Percentiles rank a stretch among this genome's conserved stretches.
Evolutionary conservation across 2,888 invertebrate genomes (phyloP).

Genomic region (Troglohyphantes excavatus): DNA sequence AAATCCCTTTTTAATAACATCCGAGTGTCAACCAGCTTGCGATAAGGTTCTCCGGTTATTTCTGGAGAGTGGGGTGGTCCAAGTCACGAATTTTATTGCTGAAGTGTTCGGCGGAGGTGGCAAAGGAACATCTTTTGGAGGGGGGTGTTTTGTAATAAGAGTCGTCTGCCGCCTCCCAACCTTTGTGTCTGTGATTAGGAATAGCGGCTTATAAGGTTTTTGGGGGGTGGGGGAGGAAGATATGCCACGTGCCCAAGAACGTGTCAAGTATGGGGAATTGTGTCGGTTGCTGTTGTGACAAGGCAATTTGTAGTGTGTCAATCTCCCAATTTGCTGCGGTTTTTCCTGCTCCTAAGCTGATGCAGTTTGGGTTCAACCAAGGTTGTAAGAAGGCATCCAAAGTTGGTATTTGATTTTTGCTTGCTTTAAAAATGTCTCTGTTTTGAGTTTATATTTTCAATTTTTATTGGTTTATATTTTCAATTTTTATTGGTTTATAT

Average conservation of each 20-base stretch:
- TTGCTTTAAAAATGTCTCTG: too few species aligned
- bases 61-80: neutral
- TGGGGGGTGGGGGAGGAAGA: conserved; percentile 14
- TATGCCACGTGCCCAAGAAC: conserved; percentile 6
- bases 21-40: conserved; percentile 58
- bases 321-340: neutral
- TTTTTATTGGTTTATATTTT: too few species aligned
- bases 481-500: too few species aligned
- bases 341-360: neutral
- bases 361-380: too few species aligned
- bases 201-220: conserved; percentile 27
- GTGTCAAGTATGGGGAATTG: conserved; percentile 22
- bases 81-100: conserved; percentile 35
- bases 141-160: conserved; percentile 38
- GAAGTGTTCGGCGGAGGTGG: conserved; percentile 9
- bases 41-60: conserved; percentile 65
- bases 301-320: conserved; percentile 23
- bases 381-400: too few species aligned
- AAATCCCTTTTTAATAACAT: conserved; percentile 79
- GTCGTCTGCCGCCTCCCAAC: neutral
- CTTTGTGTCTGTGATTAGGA: conserved; percentile 55
- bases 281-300: conserved; percentile 20
- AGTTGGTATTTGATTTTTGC: too few species aligned
- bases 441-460: too few species aligned
- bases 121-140: conserved; percentile 12